A percentile compares a stretch with the other conserved stretches of the same genome.
Conservation (phyloP, 64 coral and sea anemone genomes). For the Exaiptasia diaphana region DNA sequence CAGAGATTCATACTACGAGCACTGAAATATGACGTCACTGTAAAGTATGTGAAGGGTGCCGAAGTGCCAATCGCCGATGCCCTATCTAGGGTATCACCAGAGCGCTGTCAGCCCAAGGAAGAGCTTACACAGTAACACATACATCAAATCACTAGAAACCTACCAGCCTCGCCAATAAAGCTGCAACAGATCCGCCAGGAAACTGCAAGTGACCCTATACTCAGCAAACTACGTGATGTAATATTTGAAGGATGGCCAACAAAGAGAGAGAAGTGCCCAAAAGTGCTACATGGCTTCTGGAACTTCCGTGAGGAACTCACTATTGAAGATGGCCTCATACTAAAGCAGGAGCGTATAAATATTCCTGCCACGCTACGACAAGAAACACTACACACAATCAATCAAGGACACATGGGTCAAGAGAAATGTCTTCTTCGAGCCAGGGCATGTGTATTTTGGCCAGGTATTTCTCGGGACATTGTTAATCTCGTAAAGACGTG, state of each 20-base stretch:
- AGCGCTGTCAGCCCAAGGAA: neutral
- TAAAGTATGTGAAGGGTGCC: conserved; percentile 42
- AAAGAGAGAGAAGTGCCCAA: conserved; percentile 47
- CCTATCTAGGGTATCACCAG: conserved; percentile 39
- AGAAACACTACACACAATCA: conserved; percentile 37
- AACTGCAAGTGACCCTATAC: conserved; percentile 27
- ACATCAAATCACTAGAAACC: conserved; percentile 3
- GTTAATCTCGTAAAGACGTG: conserved; percentile 27
- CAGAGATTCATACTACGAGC: conserved; percentile 50
- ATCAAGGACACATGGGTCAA: conserved; percentile 47
- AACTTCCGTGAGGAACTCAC: conserved; percentile 54
- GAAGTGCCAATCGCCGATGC: conserved; percentile 58
- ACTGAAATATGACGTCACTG: conserved; percentile 44
- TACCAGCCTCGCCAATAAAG: neutral
- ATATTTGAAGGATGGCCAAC: conserved; percentile 58
- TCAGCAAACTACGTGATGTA: neutral
- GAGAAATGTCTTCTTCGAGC: conserved; percentile 63
- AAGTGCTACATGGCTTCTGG: conserved; percentile 43
- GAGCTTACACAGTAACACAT: neutral
- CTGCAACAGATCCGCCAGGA: conserved; percentile 42
- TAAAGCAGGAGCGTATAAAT: conserved; percentile 33
- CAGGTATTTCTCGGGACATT: conserved; percentile 54
- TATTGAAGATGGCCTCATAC: conserved; percentile 45
- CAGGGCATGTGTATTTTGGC: conserved; percentile 36
- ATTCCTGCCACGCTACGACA: conserved; percentile 11